Evolutionary conservation across 2,888 invertebrate genomes (phyloP).

Genomic region (Nowickia ferox): DNA sequence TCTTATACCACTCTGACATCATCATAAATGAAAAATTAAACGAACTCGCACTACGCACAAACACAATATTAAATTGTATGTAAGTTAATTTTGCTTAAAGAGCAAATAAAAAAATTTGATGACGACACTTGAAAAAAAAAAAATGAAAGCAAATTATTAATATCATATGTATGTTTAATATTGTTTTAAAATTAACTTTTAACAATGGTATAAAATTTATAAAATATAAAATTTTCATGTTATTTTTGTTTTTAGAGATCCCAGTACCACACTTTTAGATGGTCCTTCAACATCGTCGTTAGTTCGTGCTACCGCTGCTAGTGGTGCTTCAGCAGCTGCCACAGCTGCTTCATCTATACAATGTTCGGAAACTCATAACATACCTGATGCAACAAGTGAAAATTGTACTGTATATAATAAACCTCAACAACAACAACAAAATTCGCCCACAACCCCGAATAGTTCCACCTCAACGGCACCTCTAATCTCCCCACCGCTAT

Average conservation of each 20-base stretch:
- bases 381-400: constrained; percentile 43
- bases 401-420: constrained; percentile 21
- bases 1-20: constrained; percentile 57
- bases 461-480: constrained; percentile 72
- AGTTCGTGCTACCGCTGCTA: constrained; percentile 66
- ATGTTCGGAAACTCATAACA: constrained; percentile 54
- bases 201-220: no score
- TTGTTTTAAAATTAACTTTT: no score
- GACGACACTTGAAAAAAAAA: constrained; percentile 23
- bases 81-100: constrained; percentile 9
- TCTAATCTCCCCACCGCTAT: constrained; percentile 69
- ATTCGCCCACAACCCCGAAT: constrained; percentile 66
- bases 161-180: background rate
- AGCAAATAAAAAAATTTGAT: constrained; percentile 33
- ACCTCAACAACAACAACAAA: constrained; percentile 13
- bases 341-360: constrained; percentile 42
- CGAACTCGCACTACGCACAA: constrained; percentile 15
- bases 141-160: background rate
- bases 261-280: constrained; percentile 72
- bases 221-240: background rate
- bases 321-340: constrained; percentile 39
- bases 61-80: constrained; percentile 19
- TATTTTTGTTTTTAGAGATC: constrained; percentile 53
- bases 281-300: constrained; percentile 73
- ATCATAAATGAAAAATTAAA: constrained; percentile 39